Evolutionary conservation across 2,113 vertebrate species (phyloP), one percentile per base, ranked within the genome.

Genomic region (Todiramphus saurophagus): DNA sequence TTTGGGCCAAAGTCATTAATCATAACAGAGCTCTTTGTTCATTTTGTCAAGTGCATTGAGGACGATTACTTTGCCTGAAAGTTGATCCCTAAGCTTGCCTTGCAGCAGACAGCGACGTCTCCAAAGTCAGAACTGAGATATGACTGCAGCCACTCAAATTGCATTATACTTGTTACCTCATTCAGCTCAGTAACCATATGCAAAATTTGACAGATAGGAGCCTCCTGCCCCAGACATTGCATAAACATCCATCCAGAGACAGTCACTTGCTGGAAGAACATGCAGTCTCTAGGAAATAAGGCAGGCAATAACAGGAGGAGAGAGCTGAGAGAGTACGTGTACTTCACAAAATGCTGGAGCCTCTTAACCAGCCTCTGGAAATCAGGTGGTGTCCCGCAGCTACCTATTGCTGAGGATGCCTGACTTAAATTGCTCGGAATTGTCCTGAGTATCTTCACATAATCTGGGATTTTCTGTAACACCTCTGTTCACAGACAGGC

Each of bases 1-100:
- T 80, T 55, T 50, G 60, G 50, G 68, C 79, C 81, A 93, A 90
- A 96, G 59, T 73, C 78, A 86, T 96, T 94, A 95, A 96, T 91
- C 90, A 91, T 55, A 82, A 58, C 41, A 1, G 7, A 91, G 37
- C 85, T n/a, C 59, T 96, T 96, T 93, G 91, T 88, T 93, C 81
- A 24, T 96, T 96, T 94, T 95, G 93, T 94, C 91, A 93, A 50
- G 75, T 33, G 70, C 84, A 85, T 30, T 80, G 84, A 85, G 55
- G 78, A 90, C 80, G 74, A 87, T 74, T 91, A 74, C 41, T 91
- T 27, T 85, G 82, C 93, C 63, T 79, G 55, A 50, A 91, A 51
- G 74, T 3, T 77, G 63, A 85, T 90, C 76, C 78, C 37, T 67
- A 69, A 83, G 37, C 84, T 80, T 5, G 2, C 78, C 84, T 83